phyloP scores from a whole-genome alignment of 2,888 invertebrate genomes.

The Thecocarcelia acutangulata region DNA sequence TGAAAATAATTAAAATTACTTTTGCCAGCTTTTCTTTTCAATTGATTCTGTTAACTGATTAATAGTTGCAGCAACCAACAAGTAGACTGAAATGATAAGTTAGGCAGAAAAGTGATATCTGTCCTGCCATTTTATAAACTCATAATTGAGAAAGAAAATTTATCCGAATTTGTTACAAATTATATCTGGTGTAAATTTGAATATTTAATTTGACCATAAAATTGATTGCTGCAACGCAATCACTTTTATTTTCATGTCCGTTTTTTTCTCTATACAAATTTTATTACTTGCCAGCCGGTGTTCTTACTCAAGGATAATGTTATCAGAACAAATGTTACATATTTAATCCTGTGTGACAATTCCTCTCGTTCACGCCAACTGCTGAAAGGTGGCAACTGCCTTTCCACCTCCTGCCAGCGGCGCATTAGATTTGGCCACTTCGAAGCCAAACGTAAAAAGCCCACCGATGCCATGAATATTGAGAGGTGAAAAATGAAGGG shows the following conservation, averaged over 20 bases:
- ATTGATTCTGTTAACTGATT: too few species aligned
- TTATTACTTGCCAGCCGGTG: background rate
- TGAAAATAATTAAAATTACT: slow-evolving; percentile 54
- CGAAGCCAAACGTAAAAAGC: slow-evolving; percentile 80
- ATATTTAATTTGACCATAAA: too few species aligned
- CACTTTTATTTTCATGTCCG: too few species aligned
- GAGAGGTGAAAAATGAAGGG: slow-evolving; percentile 78
- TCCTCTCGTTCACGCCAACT: slow-evolving; percentile 72
- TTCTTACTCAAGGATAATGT: slow-evolving; percentile 75
- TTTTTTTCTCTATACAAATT: background rate
- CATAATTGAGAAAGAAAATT: too few species aligned
- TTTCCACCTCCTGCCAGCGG: slow-evolving; percentile 77
- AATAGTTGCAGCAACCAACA: background rate
- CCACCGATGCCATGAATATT: slow-evolving; percentile 74
- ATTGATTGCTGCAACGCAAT: too few species aligned
- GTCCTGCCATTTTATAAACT: too few species aligned
- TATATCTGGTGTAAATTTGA: too few species aligned
- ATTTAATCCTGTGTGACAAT: slow-evolving; percentile 72
- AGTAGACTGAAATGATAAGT: too few species aligned
- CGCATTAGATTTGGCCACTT: slow-evolving; percentile 78
- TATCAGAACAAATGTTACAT: slow-evolving; percentile 74
- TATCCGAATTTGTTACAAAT: too few species aligned
- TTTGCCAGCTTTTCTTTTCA: background rate
- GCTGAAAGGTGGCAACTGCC: slow-evolving; percentile 71
- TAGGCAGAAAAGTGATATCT: too few species aligned